phyloP scores from a whole-genome alignment of 2,888 invertebrate genomes.

The Ectemnius cavifrons region DNA sequence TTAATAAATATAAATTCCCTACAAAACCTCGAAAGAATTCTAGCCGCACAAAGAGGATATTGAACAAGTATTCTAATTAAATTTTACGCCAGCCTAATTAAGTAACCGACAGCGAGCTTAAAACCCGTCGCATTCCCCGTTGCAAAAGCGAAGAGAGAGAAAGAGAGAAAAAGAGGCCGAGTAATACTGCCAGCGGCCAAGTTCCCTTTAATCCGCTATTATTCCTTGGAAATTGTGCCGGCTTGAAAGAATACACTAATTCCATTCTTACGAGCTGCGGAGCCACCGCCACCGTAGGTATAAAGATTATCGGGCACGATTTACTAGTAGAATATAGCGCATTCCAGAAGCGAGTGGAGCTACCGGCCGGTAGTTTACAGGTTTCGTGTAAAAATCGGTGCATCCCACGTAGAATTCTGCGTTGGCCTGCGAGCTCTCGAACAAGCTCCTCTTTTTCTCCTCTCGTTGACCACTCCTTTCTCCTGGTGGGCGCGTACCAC shows the following conservation, averaged over 20 bases:
- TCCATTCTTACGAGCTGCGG: neutral
- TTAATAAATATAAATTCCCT: no score
- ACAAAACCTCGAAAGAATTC: no score
- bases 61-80: no score
- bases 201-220: neutral
- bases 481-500: neutral
- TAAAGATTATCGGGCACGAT: conserved; percentile 9
- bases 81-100: no score
- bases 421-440: neutral
- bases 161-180: no score
- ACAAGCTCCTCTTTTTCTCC: conserved; percentile 1
- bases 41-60: no score
- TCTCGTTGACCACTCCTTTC: neutral
- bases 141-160: no score
- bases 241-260: neutral
- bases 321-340: conserved; percentile 8
- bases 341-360: neutral
- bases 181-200: no score
- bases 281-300: neutral
- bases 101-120: no score
- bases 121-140: no score
- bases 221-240: neutral
- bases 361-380: neutral
- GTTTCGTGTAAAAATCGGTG: conserved; percentile 17
- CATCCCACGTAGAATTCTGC: neutral